Evolutionary conservation across 2,888 invertebrate species (phyloP).

Genomic region (Smittia aterrima): DNA sequence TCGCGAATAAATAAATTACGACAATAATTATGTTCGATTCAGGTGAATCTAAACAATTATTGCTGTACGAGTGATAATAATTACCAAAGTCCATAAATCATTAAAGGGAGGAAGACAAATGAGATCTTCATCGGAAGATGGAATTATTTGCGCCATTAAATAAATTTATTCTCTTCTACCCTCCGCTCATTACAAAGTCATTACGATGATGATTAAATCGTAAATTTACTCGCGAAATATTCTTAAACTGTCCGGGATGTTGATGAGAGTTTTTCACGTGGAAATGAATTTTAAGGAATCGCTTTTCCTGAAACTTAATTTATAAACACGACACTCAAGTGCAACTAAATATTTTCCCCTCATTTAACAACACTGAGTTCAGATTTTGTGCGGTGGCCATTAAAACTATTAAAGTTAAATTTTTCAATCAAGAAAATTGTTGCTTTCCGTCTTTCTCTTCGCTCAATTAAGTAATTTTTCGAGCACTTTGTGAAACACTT

Average conservation of each 20-base stretch:
- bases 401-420: background rate
- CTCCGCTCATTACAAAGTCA: background rate
- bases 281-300: too few relatives aligned
- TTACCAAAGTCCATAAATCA: constrained; percentile 39
- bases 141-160: constrained; percentile 36
- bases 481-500: constrained; percentile 23
- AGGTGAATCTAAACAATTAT: constrained; percentile 34
- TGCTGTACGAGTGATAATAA: constrained; percentile 17
- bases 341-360: too few relatives aligned
- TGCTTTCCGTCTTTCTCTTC: constrained; percentile 9
- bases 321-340: too few relatives aligned
- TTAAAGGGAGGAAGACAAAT: constrained; percentile 36
- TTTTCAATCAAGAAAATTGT: background rate
- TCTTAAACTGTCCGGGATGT: background rate
- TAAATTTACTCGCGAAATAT: background rate
- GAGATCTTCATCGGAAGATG: constrained; percentile 2
- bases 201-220: constrained; percentile 7
- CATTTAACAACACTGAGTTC: background rate
- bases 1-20: constrained; percentile 33
- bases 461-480: constrained; percentile 35
- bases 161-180: constrained; percentile 29
- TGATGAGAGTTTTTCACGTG: too few relatives aligned
- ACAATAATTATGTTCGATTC: constrained; percentile 34
- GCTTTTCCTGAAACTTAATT: too few relatives aligned
- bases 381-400: background rate